Evolutionary conservation across 2,888 invertebrate species (phyloP), one percentile per base, ranked within the genome.

Genomic region (Ceramica pisi): DNA sequence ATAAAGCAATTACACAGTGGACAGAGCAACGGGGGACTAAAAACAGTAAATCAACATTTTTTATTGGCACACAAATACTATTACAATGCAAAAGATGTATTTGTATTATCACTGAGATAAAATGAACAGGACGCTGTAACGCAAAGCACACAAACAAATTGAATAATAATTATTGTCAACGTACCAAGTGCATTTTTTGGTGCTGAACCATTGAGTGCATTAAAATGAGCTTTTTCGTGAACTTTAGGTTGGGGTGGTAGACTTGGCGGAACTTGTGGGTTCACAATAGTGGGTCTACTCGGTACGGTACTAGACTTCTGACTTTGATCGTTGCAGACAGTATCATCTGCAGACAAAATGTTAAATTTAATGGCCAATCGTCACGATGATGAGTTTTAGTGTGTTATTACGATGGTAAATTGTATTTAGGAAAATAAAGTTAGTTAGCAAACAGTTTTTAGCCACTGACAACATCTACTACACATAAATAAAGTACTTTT

Each of bases 311-410:
- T 90, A 88, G 93, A 92, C 92, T 93, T 95, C 92, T 90, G 95
- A 89, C 88, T 94, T 90, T 57, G 57, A 57, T 95, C 95, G 86
- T 89, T 94, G 93, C 94, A 94, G 91, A 94, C 92, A 83, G 87
- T 93, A 87, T 95, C 95, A 95, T 95, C 95, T 95, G 95, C 92
- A 91, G 91, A 94, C 87, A 93, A 95, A 94, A 92, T 84, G 80
- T 78, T 73, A 53, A 70, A 74, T 86, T 88, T 84, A 86, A 80
- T 77, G 68, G 80, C 85, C 84, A 88, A 86, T 87, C 63, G 16
- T 75, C 16, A 66, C 68, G 64, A 72, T 61, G n/a, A 71, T 85
- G 80, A 67, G 55, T 80, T 69, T 78, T 55, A 74, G 55, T 78
- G 50, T 66, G 74, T 82, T 71, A 81, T 71, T 65, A 73, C 77